These are phyloP conservation scores for Drosophila subpulchrella DNA, from an alignment of 1,140 invertebrate genomes.

Conservation along the genomic window DNA sequence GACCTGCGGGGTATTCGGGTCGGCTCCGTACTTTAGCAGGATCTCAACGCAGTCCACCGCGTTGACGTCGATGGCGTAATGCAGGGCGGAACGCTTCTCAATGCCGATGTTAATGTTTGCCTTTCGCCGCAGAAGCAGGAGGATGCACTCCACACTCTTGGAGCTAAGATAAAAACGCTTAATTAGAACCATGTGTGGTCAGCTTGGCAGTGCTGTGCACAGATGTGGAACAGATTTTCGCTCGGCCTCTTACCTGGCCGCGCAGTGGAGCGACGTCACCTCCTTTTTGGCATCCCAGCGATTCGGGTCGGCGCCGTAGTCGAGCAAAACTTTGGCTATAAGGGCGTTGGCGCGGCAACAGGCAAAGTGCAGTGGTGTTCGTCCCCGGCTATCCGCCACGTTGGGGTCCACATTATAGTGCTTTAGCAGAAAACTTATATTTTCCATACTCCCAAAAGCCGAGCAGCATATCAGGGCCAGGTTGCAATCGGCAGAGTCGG, in stretches of 20 bases:
- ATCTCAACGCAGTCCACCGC: constrained; percentile 88
- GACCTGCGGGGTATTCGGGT: constrained; percentile 92
- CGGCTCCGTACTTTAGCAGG: constrained; percentile 89
- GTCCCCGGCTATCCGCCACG: constrained; percentile 55
- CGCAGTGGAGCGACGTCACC: constrained; percentile 91
- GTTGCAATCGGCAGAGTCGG: constrained; percentile 70
- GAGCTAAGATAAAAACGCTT: constrained; percentile 70
- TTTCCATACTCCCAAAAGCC: constrained; percentile 67
- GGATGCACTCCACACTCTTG: constrained; percentile 86
- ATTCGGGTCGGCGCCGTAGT: constrained; percentile 88
- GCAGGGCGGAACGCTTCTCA: constrained; percentile 88
- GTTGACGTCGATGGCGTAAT: constrained; percentile 90
- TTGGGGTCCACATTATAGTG: constrained; percentile 74
- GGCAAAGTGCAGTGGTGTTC: constrained; percentile 92
- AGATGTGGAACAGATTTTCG: background rate
- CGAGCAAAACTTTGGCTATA: constrained; percentile 88
- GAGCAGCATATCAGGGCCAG: constrained; percentile 70
- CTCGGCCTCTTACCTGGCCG: constrained; percentile 86
- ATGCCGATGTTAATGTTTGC: constrained; percentile 91
- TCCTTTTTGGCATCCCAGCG: constrained; percentile 88
- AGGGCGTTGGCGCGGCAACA: constrained; percentile 88
- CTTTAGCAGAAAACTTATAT: constrained; percentile 60
- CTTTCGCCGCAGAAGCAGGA: constrained; percentile 87
- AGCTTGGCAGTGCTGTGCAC: background rate
- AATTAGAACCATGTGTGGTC: constrained; percentile 1